Evolutionary conservation across 2,888 invertebrate species (phyloP), one percentile per base, ranked within the genome.

Genomic region (Prosopocoilus inquinatus): DNA sequence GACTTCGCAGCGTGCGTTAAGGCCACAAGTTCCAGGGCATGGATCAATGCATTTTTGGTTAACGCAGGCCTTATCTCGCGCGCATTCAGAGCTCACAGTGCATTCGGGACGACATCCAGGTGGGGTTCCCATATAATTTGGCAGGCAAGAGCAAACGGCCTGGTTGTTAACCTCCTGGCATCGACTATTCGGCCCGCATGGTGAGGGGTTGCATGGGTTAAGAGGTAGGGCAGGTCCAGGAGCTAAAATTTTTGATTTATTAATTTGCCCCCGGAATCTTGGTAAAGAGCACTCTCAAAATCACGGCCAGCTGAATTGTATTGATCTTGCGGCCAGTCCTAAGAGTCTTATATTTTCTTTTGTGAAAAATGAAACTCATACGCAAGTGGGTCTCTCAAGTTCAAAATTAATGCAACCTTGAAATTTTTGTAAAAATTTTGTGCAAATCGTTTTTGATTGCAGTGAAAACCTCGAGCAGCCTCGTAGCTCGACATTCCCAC

Each of bases 131-230:
- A 79, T 74, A 65, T 82, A 85, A 57, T 76, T 80, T 1, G 81
- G 81, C 45, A 84, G 73, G 63, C 87, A 87, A 11, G 82, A 80
- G 66, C 87, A 84, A 32, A 81, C 75, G 0, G 81, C 81, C 64
- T 80, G 79, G 4, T 74, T 76, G 58, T 81, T 85, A 41, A 86
- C 73, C 70, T 85, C 83, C 67, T 86, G 84, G 75, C 90, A 90
- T 71, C 84, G 82, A 73, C 89, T 88, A 68, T 89, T 89, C 38
- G 89, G 86, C 36, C 90, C 90, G 71, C 90, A 90, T n/a, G 89
- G 89, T 43, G 88, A 86, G 46, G 89, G 89, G 45, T 81, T 72
- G 69, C 90, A 90, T 16, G 88, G 87, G 85, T 59, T 9, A 34
- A 36, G 15, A 4, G 39, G 49, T 20, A n/a, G n/a, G n/a, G 16